Evolutionary conservation across 37 sponge, comb jelly and placozoan genomes (phyloP).

Genomic region (Aplysina aerophoba): DNA sequence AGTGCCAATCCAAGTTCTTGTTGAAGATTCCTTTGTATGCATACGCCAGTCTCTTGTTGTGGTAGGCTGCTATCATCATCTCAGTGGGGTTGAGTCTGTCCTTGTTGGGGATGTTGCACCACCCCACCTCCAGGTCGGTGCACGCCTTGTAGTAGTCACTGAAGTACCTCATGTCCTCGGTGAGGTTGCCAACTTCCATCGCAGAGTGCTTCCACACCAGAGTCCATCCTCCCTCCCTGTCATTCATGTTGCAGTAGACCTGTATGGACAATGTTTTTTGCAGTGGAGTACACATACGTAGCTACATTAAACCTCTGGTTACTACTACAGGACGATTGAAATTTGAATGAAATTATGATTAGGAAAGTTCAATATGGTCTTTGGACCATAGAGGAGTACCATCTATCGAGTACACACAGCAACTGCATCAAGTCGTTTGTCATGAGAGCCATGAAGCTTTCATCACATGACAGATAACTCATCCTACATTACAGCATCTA

Average conservation of each 20-base stretch:
- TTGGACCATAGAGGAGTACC: too few relatives aligned
- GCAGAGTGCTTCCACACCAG: constrained; percentile 14
- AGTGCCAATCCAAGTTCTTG: background rate
- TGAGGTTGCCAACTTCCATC: background rate
- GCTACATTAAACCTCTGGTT: too few relatives aligned
- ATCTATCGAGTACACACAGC: too few relatives aligned
- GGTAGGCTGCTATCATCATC: constrained; percentile 18
- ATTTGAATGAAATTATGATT: too few relatives aligned
- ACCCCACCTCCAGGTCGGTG: background rate
- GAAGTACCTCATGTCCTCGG: background rate
- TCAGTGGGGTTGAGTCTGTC: constrained; percentile 17
- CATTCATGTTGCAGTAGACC: constrained; percentile 16
- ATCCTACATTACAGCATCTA: too few relatives aligned
- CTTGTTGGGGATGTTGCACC: constrained; percentile 21
- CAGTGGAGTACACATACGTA: too few relatives aligned
- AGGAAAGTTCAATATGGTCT: too few relatives aligned
- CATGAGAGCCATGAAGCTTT: too few relatives aligned
- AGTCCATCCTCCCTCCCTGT: background rate
- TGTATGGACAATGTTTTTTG: background rate
- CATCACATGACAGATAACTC: too few relatives aligned
- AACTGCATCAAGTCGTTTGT: too few relatives aligned
- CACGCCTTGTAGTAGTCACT: constrained; percentile 6
- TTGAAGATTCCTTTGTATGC: constrained; percentile 19
- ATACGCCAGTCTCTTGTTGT: background rate
- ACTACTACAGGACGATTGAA: too few relatives aligned